Evolutionary conservation across 2,888 invertebrate species (phyloP), one percentile per base, ranked within the genome.

Genomic region (Polydrusus cervinus): DNA sequence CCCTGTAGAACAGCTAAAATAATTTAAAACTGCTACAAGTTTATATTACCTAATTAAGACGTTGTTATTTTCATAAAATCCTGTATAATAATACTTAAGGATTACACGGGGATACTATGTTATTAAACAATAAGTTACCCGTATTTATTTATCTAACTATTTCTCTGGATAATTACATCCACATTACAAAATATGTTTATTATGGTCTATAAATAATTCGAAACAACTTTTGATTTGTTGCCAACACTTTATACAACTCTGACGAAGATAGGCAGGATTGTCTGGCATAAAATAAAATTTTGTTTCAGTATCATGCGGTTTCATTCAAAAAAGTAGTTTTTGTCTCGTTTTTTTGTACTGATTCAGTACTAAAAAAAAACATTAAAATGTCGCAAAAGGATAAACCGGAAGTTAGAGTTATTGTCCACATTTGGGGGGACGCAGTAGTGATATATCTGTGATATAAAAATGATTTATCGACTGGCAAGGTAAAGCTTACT

Each of bases 361-460:
- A n/a, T n/a, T n/a, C n/a, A n/a, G n/a, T n/a, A n/a, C n/a, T n/a
- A n/a, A 38, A 60, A 55, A 30, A 34, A 55, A 18, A 38, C 25
- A 43, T 11, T 38, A 75, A 70, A 64, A 93, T 93, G 93, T 93
- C 93, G 79, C 91, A 91, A 80, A 90, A 90, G 78, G 88, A 89
- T 75, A 92, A 90, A 86, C 88, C 91, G 78, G 90, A 92, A 84
- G 91, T 93, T 85, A 89, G 93, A 80, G 91, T 93, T 81, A 93
- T 92, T 13, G 91, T 93, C 81, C 92, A 90, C 86, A 91, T 92
- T 86, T 91, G 91, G 82, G 89, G 92, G 83, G 90, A 90, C 82
- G 89, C 91, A 71, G 89, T 92, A 80, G 90, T 92, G 66, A 89
- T 93, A 85, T 91, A 92, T 88, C 90, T 93, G 72, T 84, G 77